Evolutionary conservation across 2,797 vertebrate species (phyloP), one percentile per base, ranked within the genome.

Genomic region (Iguana delicatissima): DNA sequence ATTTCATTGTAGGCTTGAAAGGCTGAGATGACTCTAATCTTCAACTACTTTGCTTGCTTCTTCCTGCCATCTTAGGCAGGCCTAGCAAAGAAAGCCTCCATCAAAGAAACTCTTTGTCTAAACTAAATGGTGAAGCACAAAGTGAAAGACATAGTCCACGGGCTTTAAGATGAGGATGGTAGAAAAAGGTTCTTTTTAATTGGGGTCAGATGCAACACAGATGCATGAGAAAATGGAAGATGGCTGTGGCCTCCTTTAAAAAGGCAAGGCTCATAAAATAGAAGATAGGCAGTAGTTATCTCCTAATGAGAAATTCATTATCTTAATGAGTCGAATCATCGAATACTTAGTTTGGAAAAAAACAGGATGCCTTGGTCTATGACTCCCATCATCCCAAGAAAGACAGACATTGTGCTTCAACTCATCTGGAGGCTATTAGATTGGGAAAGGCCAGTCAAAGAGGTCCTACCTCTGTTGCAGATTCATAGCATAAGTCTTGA

Each of bases 1-100:
- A 55, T n/a, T 81, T 77, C 32, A 10, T 81, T 81, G 86, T 59
- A 52, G 88, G 3, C 7, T 0, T 84, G 35, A 93, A 88, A 88
- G 87, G 22, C 50, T 69, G 4, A 22, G 80, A 76, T n/a, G 13
- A 89, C 69, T 87, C 46, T 0, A 72, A 74, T 32, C 57, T 81
- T 74, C 73, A 50, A 14, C 0, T 1, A n/a, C 5, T 55, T 6
- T n/a, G 9, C 16, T 80, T 87, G 42, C 14, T 85, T 90, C 18
- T 46, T n/a, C 14, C 2, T 29, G 42, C 1, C 74, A 9, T 57
- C 64, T 91, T 81, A 29, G 55, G 24, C 42, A 38, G 26, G 55
- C 83, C 38, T 12, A 88, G 83, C 83, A 18, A 67, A 3, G 42
- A 69, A 59, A 14, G 18, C 14, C n/a, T 22, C 80, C 12, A 20